phyloP scores from a whole-genome alignment of 2,888 invertebrate genomes.

The Pheosia gnoma region DNA sequence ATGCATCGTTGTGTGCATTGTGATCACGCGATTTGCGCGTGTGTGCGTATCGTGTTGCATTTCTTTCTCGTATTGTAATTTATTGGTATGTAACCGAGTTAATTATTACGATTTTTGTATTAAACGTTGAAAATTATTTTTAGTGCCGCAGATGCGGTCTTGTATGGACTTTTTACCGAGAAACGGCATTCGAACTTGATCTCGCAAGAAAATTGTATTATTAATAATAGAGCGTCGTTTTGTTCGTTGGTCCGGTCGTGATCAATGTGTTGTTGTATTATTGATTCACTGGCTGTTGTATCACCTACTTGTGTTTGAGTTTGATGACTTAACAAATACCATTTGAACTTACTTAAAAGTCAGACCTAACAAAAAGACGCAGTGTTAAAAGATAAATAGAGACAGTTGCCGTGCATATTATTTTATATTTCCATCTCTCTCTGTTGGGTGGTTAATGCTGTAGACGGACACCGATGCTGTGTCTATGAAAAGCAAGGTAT shows the following conservation, averaged over 20 bases:
- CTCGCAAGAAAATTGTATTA: slow-evolving; percentile 44
- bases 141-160: slow-evolving; percentile 70
- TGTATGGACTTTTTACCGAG: slow-evolving; percentile 62
- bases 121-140: slow-evolving; percentile 84
- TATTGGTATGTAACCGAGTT: slow-evolving; percentile 84
- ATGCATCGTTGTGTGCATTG: slow-evolving; percentile 38
- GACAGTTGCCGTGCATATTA: too few species aligned
- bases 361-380: too few species aligned
- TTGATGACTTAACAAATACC: too few species aligned
- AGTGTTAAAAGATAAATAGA: too few species aligned
- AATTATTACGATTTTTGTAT: slow-evolving; percentile 84
- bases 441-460: too few species aligned
- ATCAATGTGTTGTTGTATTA: slow-evolving; percentile 39
- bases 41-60: slow-evolving; percentile 73
- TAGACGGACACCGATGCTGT: too few species aligned
- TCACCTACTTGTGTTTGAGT: too few species aligned
- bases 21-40: slow-evolving; percentile 24
- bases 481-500: too few species aligned
- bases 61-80: slow-evolving; percentile 84
- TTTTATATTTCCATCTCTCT: too few species aligned
- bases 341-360: too few species aligned
- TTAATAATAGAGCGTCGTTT: slow-evolving; percentile 39
- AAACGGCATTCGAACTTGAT: slow-evolving; percentile 52
- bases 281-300: slow-evolving; percentile 23
- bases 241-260: slow-evolving; percentile 37